Conservation (phyloP, 2,888 invertebrate species). For the Gasteruption jaculator region DNA sequence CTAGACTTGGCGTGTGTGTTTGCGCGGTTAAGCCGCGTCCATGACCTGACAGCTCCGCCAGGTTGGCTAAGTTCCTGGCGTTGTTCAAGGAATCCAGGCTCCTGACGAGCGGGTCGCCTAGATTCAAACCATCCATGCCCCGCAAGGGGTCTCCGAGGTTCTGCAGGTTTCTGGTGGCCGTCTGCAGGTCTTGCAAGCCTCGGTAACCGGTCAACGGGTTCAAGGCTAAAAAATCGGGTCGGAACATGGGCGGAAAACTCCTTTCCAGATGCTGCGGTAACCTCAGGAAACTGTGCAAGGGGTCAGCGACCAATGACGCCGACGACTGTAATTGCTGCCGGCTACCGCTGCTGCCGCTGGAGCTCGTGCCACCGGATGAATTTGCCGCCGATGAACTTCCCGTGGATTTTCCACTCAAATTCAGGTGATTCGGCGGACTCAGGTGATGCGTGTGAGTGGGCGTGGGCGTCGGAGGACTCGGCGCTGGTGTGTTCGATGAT, state of each 20-base stretch:
- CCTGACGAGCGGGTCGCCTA: constrained; percentile 46
- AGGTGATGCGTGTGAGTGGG: constrained; percentile 48
- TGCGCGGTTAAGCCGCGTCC: constrained; percentile 41
- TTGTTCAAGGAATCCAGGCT: constrained; percentile 48
- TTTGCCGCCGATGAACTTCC: constrained; percentile 50
- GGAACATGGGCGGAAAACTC: constrained; percentile 48
- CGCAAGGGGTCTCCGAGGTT: constrained; percentile 47
- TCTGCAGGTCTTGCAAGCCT: constrained; percentile 47
- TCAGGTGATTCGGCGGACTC: constrained; percentile 48
- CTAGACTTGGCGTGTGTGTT: constrained; percentile 65
- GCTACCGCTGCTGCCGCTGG: constrained; percentile 40
- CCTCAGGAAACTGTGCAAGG: constrained; percentile 46
- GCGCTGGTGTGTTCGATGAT: constrained; percentile 50
- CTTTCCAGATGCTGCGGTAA: constrained; percentile 46
- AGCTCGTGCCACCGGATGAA: constrained; percentile 48
- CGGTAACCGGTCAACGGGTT: constrained; percentile 46
- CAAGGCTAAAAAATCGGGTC: constrained; percentile 46
- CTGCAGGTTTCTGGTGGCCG: constrained; percentile 47
- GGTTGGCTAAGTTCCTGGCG: constrained; percentile 47
- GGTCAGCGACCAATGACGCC: constrained; percentile 47
- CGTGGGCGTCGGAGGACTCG: constrained; percentile 50
- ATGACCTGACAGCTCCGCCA: constrained; percentile 44
- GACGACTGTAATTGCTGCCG: constrained; percentile 44
- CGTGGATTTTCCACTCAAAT: constrained; percentile 49
- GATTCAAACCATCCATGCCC: constrained; percentile 46